These are phyloP conservation scores for Lanius ludovicianus DNA, from an alignment of 2,113 vertebrate species.

Conservation along the genomic window DNA sequence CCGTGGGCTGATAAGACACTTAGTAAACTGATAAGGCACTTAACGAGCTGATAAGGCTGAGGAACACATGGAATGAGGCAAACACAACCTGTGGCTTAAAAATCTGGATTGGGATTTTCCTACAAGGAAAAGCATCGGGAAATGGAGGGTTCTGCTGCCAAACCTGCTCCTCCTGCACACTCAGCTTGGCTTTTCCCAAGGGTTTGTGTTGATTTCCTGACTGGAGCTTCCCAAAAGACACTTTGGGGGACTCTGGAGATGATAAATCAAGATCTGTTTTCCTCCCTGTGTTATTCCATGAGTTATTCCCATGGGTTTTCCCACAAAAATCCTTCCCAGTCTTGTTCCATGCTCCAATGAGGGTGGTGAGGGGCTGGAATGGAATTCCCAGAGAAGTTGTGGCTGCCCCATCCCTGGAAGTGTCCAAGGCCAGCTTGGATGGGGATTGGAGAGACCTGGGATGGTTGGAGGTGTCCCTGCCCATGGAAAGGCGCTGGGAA, in stretches of 20 bases:
- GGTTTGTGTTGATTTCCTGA: neutral
- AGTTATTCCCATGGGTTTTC: neutral
- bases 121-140: rapidly evolving
- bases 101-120: neutral
- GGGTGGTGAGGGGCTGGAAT: neutral
- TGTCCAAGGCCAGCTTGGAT: neutral
- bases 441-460: neutral
- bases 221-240: neutral
- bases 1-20: neutral
- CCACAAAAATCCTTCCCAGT: neutral
- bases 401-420: neutral
- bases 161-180: neutral
- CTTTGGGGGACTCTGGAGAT: rapidly evolving
- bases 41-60: neutral
- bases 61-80: neutral
- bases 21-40: neutral
- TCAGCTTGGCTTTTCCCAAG: neutral
- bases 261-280: neutral
- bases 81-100: neutral
- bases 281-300: neutral
- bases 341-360: neutral
- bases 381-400: neutral
- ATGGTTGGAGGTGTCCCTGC: neutral
- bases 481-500: neutral
- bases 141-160: neutral